Evolutionary conservation across 2,113 vertebrate species (phyloP), one percentile per base, ranked within the genome.

Genomic region (Sorex araneus): DNA sequence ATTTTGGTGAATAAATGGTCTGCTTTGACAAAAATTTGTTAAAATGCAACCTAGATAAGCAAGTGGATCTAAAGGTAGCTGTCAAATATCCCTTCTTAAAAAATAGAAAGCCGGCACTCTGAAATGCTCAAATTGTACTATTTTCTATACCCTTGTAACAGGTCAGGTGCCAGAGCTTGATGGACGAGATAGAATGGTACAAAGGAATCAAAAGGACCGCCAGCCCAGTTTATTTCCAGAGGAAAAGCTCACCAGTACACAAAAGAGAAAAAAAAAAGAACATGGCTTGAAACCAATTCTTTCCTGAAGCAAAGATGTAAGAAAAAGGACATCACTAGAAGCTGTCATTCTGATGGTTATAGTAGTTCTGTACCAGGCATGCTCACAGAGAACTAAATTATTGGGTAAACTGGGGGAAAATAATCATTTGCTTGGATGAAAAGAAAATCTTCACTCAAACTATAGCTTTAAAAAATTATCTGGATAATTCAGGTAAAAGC

Each of bases 111-210:
- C 97, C 84, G 63, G 92, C 96, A 73, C 80, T 96, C 94, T 93
- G 96, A 97, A 98, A 97, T 97, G 88, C 94, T 97, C 96, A 96
- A 93, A 96, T 94, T 97, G 92, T 95, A 91, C 95, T 95, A 71
- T 97, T 97, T 97, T 96, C 95, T 97, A 96, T 95, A 94, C 94
- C 92, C 94, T 92, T 43, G 66, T 95, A 94, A 91, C 64, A 90
- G 95, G 95, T 94, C 94, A 96, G 97, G 93, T 94, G 86, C 97
- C 97, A 97, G 93, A 95, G 96, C 96, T 84, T 95, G 97, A 97
- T 50, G 95, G 97, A 97, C 81, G 97, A 97, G 97, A 98, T 97
- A 94, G 97, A 98, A 93, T 97, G 50, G 0, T 96, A 97, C 96
- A 97, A 97, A 34, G 28, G 91, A 88, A 98, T 98, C 97, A 97